phyloP scores from a whole-genome alignment of 2,888 invertebrate genomes.

The Sarcophaga variegata region DNA sequence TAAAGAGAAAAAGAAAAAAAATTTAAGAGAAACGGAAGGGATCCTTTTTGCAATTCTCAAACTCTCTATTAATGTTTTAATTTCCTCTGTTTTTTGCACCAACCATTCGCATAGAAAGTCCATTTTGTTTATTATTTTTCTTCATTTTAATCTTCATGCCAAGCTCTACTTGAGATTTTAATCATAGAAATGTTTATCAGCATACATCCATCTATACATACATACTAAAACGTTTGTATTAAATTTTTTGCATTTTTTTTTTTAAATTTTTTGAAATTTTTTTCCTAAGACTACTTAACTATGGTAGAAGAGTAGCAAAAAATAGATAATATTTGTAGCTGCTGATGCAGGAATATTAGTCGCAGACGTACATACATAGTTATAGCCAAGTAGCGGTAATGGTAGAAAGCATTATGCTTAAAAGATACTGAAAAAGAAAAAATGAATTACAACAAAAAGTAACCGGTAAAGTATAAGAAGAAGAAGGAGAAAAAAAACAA shows the following conservation, averaged over 20 bases:
- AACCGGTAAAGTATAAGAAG: neutral
- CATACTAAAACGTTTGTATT: no score
- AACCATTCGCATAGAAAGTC: neutral
- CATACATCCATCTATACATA: neutral
- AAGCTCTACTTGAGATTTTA: slow-evolving; percentile 31
- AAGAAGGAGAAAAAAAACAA: slow-evolving; percentile 6
- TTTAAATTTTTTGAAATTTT: neutral
- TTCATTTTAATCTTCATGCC: slow-evolving; percentile 31
- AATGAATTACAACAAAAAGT: neutral
- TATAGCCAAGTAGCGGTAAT: slow-evolving; percentile 30
- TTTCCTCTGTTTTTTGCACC: neutral
- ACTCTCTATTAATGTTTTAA: slow-evolving; percentile 4
- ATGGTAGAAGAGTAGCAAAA: slow-evolving; percentile 12
- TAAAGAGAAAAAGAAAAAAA: neutral
- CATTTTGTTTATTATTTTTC: slow-evolving; percentile 18
- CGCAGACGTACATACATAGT: slow-evolving; percentile 10
- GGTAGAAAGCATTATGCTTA: slow-evolving; percentile 11
- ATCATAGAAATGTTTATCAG: slow-evolving; percentile 39
- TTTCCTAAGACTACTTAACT: slow-evolving; percentile 54
- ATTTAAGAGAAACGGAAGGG: no score
- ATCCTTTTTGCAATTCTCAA: neutral
- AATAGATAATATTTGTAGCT: neutral
- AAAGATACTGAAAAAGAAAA: slow-evolving; percentile 12
- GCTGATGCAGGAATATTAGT: neutral
- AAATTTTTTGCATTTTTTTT: neutral